A percentile compares a stretch with the other conserved stretches of the same genome.
phyloP scores from a whole-genome alignment of 2,113 vertebrate genomes.

The Hymenochirus boettgeri region DNA sequence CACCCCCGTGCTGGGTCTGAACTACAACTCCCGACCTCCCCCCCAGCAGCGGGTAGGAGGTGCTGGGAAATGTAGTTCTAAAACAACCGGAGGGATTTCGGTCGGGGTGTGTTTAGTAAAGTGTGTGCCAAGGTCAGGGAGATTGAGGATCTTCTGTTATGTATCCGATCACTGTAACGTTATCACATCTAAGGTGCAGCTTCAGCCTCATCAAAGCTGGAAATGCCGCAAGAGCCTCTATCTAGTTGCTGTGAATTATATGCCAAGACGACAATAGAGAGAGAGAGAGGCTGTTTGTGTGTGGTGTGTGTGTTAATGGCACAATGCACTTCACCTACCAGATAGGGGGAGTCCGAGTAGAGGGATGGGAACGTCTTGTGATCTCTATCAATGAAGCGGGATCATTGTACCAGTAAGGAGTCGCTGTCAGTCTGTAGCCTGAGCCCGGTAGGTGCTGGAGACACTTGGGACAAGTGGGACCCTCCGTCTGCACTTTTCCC shows the following conservation, averaged over 20 bases:
- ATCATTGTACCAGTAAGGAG: constrained; percentile 70
- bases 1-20: too few species aligned
- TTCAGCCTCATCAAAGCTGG: constrained; percentile 84
- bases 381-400: constrained; percentile 80
- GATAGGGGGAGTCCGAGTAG: constrained; percentile 88
- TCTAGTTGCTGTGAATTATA: constrained; percentile 84
- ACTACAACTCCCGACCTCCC: too few species aligned
- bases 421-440: constrained; percentile 44
- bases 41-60: too few species aligned
- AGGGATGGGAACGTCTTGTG: constrained; percentile 76
- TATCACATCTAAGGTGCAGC: constrained; percentile 81
- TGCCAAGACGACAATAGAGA: constrained; percentile 89
- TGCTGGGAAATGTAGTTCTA: too few species aligned
- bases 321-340: constrained; percentile 92
- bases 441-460: constrained; percentile 72
- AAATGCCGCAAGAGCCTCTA: constrained; percentile 93
- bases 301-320: constrained; percentile 71
- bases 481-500: constrained; percentile 66
- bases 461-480: constrained; percentile 77
- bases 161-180: constrained; percentile 78
- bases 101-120: constrained; percentile 60
- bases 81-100: too few species aligned
- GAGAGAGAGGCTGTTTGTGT: constrained; percentile 66
- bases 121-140: constrained; percentile 90
- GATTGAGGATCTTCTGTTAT: constrained; percentile 44